Conservation (phyloP, 64 coral and sea anemone species). For the Platygyra sinensis region DNA sequence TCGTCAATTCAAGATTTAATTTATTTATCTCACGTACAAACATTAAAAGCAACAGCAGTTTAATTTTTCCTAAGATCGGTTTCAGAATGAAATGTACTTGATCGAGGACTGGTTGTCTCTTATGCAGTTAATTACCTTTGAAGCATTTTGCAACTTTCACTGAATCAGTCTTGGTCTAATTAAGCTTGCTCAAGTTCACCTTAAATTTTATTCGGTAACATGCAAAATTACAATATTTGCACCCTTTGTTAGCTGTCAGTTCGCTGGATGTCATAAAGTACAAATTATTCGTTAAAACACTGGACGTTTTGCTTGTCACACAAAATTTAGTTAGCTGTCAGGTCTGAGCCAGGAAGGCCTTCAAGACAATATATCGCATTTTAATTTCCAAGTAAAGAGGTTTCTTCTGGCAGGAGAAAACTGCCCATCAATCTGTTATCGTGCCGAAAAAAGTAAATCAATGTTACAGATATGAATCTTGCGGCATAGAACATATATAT, state of each 20-base stretch:
- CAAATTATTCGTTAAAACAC: neutral
- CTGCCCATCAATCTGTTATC: neutral
- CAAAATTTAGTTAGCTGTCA: neutral
- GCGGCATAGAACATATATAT: neutral
- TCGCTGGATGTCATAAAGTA: neutral
- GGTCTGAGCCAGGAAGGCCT: no score
- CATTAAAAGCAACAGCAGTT: neutral
- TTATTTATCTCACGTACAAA: constrained; percentile 20
- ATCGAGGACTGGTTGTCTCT: no score
- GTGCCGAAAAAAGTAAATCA: neutral
- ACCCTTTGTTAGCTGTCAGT: neutral
- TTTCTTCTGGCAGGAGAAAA: neutral
- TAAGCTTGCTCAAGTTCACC: neutral
- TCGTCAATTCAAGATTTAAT: neutral
- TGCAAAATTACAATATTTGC: neutral
- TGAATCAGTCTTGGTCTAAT: no score
- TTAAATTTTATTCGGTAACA: neutral
- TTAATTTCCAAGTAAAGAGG: neutral
- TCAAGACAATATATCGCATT: neutral
- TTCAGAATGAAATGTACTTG: neutral
- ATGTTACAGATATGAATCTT: neutral
- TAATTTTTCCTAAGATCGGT: neutral
- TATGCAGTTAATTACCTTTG: no score
- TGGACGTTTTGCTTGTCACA: neutral
- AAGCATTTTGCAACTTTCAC: no score